These are phyloP conservation scores for Antedon mediterranea DNA, from an alignment of 53 echinoderm and acorn worm genomes.

Conservation along the genomic window DNA sequence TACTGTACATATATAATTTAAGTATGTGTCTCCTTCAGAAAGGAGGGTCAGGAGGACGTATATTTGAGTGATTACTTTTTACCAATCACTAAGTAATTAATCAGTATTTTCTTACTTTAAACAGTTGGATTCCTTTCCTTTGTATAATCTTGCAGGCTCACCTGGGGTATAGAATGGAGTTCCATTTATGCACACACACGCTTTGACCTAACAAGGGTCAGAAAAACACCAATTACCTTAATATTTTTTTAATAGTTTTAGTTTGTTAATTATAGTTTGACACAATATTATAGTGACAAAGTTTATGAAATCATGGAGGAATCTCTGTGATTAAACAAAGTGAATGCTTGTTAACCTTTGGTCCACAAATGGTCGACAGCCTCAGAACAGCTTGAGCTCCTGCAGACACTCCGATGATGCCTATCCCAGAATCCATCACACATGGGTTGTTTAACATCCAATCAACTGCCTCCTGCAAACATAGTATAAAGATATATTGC, in stretches of 20 bases:
- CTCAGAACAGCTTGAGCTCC: constrained; percentile 16
- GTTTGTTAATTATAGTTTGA: too few species aligned
- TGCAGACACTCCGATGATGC: constrained; percentile 17
- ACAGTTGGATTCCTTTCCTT: neutral
- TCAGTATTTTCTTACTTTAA: neutral
- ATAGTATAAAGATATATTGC: too few species aligned
- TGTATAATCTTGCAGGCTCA: neutral
- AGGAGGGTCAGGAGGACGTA: too few species aligned
- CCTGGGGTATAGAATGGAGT: neutral
- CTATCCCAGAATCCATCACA: constrained; percentile 24
- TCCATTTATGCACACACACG: neutral
- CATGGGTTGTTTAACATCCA: constrained; percentile 25
- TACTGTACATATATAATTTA: too few species aligned
- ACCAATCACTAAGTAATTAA: too few species aligned
- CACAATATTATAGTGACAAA: too few species aligned
- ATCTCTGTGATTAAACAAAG: too few species aligned
- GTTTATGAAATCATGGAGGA: too few species aligned
- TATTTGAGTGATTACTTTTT: too few species aligned
- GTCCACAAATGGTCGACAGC: neutral
- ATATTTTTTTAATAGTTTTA: too few species aligned
- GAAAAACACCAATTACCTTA: too few species aligned
- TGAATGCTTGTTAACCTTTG: neutral
- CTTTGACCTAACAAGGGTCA: neutral
- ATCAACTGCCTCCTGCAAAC: constrained; percentile 24
- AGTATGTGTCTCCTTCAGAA: too few species aligned